Base-by-base conservation (phyloP, 2,113 vertebrate species). In the Rhinopomastus cyanomelas region DNA sequence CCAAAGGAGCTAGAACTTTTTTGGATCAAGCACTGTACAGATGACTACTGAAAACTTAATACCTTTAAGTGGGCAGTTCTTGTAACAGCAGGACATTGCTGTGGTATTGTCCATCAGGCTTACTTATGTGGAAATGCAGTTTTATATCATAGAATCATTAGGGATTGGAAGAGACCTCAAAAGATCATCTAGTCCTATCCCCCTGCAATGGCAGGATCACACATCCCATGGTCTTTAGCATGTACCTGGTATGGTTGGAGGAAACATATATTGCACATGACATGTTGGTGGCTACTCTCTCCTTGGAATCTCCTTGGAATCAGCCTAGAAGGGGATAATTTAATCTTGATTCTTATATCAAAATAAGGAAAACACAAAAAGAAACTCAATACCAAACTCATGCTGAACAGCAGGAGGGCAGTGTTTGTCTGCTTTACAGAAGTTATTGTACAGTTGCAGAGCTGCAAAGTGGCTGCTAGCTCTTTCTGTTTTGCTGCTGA, bases 401-500 rank as follows among this genome's bases (percentile, higher is more conserved):
- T 30, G 27, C 22, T 55, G 51, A 87, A n/a, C 30, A 79, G 42
- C 66, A 57, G 48, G 62, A 90, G 77, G 51, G 30, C 66, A 87
- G 53, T 90, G 62, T 86, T 92, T 86, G 37, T 61, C 65, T 89
- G 80, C 78, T 53, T 88, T 65, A 65, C 36, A 85, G 78, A 93
- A 94, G 59, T 78, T 53, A 66, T 73, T 0, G 1, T 68, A 67
- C 55, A 84, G 44, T 79, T 88, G 53, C 17, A 87, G 71, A 93
- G 55, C 88, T 85, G 62, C 82, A 84, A 94, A 94, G 81, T 87
- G 71, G 62, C 78, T 90, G 78, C 74, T 88, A 68, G 78, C 52
- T 93, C 75, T 93, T 86, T 86, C 61, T 81, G 51, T 81, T 90
- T 81, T 81, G 44, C 62, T 87, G 77, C 60, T 93, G 71, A 79